phyloP scores from a whole-genome alignment of 2,888 invertebrate species.

The Oasisia sp. region DNA sequence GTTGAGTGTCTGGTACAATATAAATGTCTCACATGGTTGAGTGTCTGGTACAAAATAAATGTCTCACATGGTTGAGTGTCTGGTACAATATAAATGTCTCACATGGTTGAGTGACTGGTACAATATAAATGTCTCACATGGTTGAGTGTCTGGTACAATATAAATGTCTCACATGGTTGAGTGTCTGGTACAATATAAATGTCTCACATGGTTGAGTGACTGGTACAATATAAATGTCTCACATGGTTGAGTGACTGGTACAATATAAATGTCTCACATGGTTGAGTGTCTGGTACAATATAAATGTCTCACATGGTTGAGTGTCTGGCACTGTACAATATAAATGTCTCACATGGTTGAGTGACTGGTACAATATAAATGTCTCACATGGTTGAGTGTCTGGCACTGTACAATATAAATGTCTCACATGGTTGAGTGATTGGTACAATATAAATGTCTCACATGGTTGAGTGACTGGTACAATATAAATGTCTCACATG shows the following conservation, averaged over 20 bases:
- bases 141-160: too few relatives aligned
- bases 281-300: too few relatives aligned
- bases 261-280: background rate
- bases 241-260: background rate
- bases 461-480: background rate
- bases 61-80: background rate
- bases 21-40: background rate
- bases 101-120: background rate
- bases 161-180: background rate
- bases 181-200: background rate
- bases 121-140: background rate
- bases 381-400: background rate
- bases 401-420: too few relatives aligned
- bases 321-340: too few relatives aligned
- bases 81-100: background rate
- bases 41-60: background rate
- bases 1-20: too few relatives aligned
- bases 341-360: background rate
- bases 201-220: background rate
- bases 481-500: background rate
- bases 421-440: background rate
- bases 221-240: background rate
- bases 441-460: background rate
- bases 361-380: background rate
- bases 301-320: background rate